These are phyloP conservation scores for Pollimyrus isidori DNA, from an alignment of 2,113 vertebrate species.

Conservation along the genomic window DNA sequence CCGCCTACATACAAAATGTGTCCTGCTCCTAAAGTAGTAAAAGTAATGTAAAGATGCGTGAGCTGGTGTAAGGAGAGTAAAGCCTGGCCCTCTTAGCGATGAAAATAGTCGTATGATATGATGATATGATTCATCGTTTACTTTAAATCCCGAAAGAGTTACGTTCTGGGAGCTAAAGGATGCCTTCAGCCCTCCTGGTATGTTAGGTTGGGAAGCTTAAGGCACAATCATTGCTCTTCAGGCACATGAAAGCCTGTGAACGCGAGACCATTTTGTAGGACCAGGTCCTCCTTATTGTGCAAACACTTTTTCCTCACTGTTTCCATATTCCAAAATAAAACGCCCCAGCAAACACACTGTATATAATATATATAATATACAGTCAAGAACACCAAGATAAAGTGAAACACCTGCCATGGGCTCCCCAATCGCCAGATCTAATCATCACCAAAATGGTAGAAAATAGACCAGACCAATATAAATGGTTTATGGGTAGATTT, in stretches of 20 bases:
- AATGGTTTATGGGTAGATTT: not conserved
- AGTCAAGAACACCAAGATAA: not conserved
- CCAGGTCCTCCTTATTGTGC: not conserved
- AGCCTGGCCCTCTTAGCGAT: too few relatives aligned
- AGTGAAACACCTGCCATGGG: not conserved
- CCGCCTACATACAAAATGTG: not conserved
- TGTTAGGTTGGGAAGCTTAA: not conserved
- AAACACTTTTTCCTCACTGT: not conserved
- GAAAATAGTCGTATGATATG: too few relatives aligned
- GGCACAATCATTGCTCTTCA: not conserved
- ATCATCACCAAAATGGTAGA: not conserved
- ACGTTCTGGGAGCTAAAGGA: not conserved
- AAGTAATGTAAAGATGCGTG: not conserved
- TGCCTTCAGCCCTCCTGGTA: not conserved
- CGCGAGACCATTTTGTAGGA: not conserved
- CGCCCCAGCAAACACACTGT: not conserved
- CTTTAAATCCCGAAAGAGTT: not conserved
- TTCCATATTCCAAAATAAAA: not conserved
- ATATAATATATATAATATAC: too few relatives aligned
- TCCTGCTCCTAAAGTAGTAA: not conserved
- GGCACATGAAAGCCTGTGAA: not conserved
- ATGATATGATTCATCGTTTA: not conserved
- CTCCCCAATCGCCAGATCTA: not conserved
- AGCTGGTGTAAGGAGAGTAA: not conserved
- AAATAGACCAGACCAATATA: too few relatives aligned